Evolutionary conservation across 2,113 vertebrate species (phyloP), one percentile per base, ranked within the genome.

Genomic region (Lophura nycthemera): DNA sequence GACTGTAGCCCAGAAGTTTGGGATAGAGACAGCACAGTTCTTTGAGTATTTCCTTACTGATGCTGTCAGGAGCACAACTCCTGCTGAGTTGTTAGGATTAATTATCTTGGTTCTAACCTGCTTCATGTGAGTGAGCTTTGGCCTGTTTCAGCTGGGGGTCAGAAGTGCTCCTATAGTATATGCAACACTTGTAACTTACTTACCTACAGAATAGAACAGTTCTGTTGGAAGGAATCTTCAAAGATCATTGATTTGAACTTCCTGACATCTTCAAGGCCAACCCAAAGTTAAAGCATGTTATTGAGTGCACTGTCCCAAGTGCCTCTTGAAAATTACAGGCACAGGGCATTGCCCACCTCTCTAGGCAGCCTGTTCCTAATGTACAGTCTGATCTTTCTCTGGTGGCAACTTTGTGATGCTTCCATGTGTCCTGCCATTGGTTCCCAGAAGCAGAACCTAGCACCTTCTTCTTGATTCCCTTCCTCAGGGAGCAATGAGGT

Each of bases 121-220:
- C 30, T 67, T 32, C 11, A 21, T 29, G 16, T 15, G 29, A 25
- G 32, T 40, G 48, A 69, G 24, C 24, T 63, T 77, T 66, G 45
- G 18, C 16, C 18, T 30, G 8, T 70, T 71, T 47, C 64, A 43
- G 52, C 17, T 47, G 83, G 47, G 56, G 36, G 22, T 6, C 72
- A 56, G 60, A 87, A 11, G 32, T 16, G 4, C 34, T 80, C 16
- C 27, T 70, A 4, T 10, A 0, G 19, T 34, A 8, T 18, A 13
- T 38, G 11, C 48, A 56, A 2, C 1, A 0, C 20, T 71, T 8
- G 5, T 52, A 22, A 6, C 30, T 14, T 8, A 6, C 30, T 14
- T 10, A 1, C 4, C 17, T 3, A 12, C 32, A 17, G 5, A 47
- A 19, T 56, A 60, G 19, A 60, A 20, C 10, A 32, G 18, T 32